Percentiles rank a stretch among this genome's conserved stretches.
phyloP scores from a whole-genome alignment of 2,888 invertebrate genomes.

The Rotaria sp. region DNA sequence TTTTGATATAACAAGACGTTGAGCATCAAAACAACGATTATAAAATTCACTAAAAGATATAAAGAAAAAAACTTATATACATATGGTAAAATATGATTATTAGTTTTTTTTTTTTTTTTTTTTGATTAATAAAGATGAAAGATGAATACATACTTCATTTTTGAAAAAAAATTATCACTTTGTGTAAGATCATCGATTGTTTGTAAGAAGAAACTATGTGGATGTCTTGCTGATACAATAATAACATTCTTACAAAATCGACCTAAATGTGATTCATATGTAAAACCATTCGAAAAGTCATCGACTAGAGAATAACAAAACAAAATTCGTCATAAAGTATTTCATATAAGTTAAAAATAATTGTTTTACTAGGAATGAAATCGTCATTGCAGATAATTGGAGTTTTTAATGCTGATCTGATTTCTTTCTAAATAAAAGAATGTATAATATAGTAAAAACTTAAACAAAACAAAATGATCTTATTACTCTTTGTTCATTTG shows the following conservation, averaged over 20 bases:
- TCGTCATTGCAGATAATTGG: background rate
- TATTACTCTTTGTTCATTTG: background rate
- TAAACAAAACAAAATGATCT: background rate
- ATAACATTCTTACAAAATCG: background rate
- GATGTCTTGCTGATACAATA: background rate
- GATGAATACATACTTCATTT: background rate
- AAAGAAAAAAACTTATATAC: too few relatives aligned
- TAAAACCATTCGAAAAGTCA: background rate
- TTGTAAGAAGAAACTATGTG: background rate
- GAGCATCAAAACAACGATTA: slow-evolving; percentile 6
- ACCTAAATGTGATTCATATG: background rate
- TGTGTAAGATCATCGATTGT: background rate
- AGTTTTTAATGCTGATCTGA: background rate
- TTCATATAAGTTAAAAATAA: background rate
- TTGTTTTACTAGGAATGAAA: background rate
- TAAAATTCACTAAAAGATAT: background rate
- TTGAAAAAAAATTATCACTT: background rate
- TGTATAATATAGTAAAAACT: background rate
- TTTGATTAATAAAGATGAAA: too few relatives aligned
- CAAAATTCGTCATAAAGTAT: background rate
- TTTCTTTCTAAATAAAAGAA: background rate
- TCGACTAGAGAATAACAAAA: background rate
- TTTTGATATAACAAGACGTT: background rate
- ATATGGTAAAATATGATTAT: too few relatives aligned
- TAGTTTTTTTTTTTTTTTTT: too few relatives aligned